These are phyloP conservation scores for Nineta flava DNA, from an alignment of 2,888 invertebrate genomes.

Conservation along the genomic window DNA sequence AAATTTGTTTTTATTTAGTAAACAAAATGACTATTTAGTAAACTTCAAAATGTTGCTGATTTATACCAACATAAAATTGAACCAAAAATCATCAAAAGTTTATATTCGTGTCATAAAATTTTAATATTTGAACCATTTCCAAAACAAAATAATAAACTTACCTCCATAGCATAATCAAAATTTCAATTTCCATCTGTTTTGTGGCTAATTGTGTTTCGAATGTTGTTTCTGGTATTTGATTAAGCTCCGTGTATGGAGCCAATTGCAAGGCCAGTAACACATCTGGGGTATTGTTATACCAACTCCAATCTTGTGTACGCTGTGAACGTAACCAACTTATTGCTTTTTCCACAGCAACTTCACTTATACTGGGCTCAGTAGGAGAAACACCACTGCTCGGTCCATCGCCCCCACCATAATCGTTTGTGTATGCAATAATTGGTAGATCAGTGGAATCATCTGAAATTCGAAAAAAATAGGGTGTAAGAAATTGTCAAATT, in stretches of 20 bases:
- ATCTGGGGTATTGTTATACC: slow-evolving; percentile 72
- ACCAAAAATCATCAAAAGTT: too few relatives aligned
- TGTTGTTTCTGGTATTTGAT: slow-evolving; percentile 33
- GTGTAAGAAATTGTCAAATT: too few relatives aligned
- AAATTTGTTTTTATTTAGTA: too few relatives aligned
- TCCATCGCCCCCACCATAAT: background rate
- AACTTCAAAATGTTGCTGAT: too few relatives aligned
- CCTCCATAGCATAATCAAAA: slow-evolving; percentile 68
- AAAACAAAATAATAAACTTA: slow-evolving; percentile 27
- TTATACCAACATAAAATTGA: too few relatives aligned
- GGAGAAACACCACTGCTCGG: background rate
- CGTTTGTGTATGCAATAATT: background rate
- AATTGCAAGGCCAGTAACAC: slow-evolving; percentile 66
- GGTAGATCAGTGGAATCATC: background rate
- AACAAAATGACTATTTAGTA: too few relatives aligned
- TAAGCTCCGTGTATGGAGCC: slow-evolving; percentile 22
- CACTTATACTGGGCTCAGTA: slow-evolving; percentile 25
- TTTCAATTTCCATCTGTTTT: slow-evolving; percentile 79
- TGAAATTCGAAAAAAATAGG: background rate
- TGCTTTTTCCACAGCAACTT: slow-evolving; percentile 47
- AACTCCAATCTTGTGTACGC: slow-evolving; percentile 60
- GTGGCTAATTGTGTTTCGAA: slow-evolving; percentile 60
- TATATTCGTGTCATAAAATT: too few relatives aligned
- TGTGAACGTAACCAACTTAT: slow-evolving; percentile 58
- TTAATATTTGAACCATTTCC: too few relatives aligned